These are phyloP conservation scores for Dasypus novemcinctus DNA, from an alignment of 2,113 vertebrate genomes.

Conservation along the genomic window DNA sequence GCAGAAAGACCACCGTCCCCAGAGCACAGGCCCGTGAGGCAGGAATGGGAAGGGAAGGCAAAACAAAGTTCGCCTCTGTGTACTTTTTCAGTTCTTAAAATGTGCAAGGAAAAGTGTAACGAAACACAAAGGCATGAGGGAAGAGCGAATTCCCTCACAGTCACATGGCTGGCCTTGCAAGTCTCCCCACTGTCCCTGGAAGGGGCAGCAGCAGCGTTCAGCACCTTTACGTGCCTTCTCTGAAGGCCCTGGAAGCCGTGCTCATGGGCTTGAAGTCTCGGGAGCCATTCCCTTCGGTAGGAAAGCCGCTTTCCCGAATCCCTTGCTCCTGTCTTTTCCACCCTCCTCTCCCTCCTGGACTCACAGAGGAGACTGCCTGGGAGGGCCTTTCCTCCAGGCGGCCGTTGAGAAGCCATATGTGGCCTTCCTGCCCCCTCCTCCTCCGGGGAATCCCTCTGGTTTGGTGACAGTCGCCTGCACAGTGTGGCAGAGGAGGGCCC, in stretches of 20 bases:
- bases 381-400: too few species aligned
- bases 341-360: too few species aligned
- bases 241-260: not conserved
- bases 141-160: not conserved
- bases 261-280: not conserved
- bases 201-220: not conserved
- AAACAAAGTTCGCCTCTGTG: not conserved
- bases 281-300: too few species aligned
- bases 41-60: not conserved
- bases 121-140: not conserved
- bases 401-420: too few species aligned
- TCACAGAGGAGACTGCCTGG: too few species aligned
- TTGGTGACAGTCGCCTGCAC: too few species aligned
- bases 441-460: too few species aligned
- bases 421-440: too few species aligned
- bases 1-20: rapidly evolving
- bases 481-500: too few species aligned
- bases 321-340: too few species aligned
- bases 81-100: not conserved
- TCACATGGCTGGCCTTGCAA: not conserved
- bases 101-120: not conserved
- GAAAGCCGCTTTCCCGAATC: too few species aligned
- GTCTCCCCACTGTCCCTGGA: not conserved
- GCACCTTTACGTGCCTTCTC: not conserved
- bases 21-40: not conserved